Conservation (phyloP, 2,113 vertebrate species). For the Channa maculata region DNA sequence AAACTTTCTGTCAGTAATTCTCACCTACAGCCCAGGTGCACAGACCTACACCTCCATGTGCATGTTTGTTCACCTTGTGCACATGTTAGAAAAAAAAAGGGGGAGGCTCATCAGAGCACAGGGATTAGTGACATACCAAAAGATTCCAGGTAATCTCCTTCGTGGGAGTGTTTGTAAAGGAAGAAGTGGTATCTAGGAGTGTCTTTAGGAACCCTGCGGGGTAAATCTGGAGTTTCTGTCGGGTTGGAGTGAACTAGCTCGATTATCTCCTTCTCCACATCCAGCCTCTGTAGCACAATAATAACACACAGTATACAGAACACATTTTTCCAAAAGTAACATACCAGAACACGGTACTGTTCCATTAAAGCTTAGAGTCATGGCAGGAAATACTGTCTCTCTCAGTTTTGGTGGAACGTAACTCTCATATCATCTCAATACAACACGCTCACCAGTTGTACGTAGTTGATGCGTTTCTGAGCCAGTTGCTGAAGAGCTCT, state of each 20-base stretch:
- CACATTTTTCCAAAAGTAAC: no score
- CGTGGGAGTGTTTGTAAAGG: conserved; percentile 94
- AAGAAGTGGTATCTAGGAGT: conserved; percentile 97
- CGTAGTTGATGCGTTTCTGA: conserved; percentile 92
- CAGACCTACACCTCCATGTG: background rate
- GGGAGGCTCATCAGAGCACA: conserved; percentile 1
- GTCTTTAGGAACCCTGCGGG: conserved; percentile 90
- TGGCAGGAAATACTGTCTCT: no score
- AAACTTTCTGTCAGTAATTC: background rate
- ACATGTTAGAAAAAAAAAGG: background rate
- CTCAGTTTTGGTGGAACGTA: no score
- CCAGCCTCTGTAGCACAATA: conserved; percentile 86
- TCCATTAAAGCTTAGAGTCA: no score
- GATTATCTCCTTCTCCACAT: conserved; percentile 92
- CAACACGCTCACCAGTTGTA: conserved; percentile 90
- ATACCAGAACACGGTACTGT: no score
- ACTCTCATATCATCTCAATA: no score
- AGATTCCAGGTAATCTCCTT: conserved; percentile 94
- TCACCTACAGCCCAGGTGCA: background rate
- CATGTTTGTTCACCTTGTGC: background rate
- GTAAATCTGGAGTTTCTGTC: conserved; percentile 90
- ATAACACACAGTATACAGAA: no score
- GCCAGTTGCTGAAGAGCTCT: conserved; percentile 90
- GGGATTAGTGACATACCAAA: conserved; percentile 84
- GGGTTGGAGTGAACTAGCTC: conserved; percentile 92